phyloP scores from a whole-genome alignment of 2,113 vertebrate species.

The Cyrtonyx montezumae region DNA sequence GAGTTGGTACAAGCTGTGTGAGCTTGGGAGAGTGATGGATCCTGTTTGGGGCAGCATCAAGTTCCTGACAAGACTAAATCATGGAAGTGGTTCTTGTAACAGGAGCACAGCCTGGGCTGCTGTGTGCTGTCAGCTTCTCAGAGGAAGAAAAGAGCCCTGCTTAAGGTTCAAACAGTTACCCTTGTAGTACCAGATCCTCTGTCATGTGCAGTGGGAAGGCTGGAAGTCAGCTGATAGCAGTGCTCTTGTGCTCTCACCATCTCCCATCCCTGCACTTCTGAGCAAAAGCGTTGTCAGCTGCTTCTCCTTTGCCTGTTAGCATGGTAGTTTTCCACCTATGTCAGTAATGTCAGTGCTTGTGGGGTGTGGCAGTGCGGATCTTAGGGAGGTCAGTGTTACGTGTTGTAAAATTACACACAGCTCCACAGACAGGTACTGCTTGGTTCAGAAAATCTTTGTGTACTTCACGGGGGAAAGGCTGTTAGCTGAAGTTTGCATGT shows the following conservation, averaged over 20 bases:
- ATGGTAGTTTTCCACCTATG: background rate
- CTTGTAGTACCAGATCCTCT: background rate
- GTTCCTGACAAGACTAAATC: background rate
- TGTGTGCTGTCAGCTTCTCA: background rate
- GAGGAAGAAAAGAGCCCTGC: background rate
- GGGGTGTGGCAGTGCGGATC: background rate
- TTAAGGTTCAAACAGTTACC: background rate
- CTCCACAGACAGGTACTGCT: background rate
- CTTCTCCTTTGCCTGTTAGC: background rate
- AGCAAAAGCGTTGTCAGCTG: background rate
- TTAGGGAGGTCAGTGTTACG: accelerated
- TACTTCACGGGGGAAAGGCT: background rate
- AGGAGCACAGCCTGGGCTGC: background rate
- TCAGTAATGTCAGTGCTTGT: background rate
- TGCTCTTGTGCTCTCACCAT: background rate
- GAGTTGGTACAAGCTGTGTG: background rate
- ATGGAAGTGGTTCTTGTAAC: background rate
- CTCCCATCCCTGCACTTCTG: background rate
- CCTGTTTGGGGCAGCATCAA: background rate
- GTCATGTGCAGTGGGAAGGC: background rate
- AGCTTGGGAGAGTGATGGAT: background rate
- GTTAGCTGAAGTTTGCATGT: background rate
- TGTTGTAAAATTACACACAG: background rate
- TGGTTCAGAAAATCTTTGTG: background rate
- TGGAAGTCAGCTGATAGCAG: background rate